Percentiles rank a stretch among this genome's conserved stretches.
Conservation (phyloP, 2,113 vertebrate genomes). For the Polypterus bichir region DNA sequence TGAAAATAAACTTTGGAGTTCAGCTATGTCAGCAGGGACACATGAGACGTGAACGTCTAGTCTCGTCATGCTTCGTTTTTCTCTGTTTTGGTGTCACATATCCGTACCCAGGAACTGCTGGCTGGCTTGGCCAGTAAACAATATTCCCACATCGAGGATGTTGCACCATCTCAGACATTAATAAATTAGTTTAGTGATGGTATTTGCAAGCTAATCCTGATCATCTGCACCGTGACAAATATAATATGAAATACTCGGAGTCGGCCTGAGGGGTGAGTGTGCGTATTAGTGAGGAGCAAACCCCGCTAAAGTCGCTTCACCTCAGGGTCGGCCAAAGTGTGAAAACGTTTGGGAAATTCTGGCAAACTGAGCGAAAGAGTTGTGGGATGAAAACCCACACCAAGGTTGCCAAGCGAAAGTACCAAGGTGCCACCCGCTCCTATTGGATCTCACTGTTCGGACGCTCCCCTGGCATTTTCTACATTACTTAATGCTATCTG, state of each 20-base stretch:
- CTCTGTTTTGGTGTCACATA: not conserved
- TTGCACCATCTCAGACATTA: not conserved
- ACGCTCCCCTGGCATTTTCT: no score
- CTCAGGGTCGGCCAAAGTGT: no score
- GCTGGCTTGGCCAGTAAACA: constrained; percentile 1
- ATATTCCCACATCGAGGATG: not conserved
- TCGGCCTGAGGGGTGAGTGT: no score
- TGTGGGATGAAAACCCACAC: no score
- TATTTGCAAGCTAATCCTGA: constrained; percentile 3
- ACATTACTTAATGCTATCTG: no score
- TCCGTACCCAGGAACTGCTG: not conserved
- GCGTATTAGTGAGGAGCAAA: no score
- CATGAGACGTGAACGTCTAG: not conserved
- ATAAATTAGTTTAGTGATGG: not conserved
- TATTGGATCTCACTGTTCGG: no score
- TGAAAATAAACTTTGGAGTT: constrained; percentile 1
- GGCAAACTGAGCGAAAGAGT: no score
- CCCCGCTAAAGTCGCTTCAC: no score
- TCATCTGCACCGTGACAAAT: not conserved
- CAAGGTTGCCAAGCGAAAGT: no score
- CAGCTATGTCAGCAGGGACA: constrained; percentile 2
- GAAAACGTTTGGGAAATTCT: no score
- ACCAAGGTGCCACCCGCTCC: no score
- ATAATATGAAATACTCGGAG: not conserved
- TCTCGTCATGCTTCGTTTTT: not conserved